Evolutionary conservation across 92 coral and sea anemone genomes (phyloP), one percentile per base, ranked within the genome.

Genomic region (Parazoanthus swiftii): DNA sequence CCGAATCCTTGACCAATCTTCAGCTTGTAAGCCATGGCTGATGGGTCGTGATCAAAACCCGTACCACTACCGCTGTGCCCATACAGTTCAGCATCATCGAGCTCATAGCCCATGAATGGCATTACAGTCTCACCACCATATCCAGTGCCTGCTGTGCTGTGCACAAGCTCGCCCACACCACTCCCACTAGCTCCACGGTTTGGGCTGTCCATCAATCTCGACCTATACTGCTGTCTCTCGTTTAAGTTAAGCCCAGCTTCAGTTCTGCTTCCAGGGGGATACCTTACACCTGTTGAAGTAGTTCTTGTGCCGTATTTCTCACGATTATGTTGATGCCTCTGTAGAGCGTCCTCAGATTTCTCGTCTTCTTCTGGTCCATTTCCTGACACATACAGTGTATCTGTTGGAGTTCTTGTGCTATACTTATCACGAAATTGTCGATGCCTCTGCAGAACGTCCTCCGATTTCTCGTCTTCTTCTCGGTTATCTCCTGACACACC

Each of bases 11-110:
- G 44, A 20, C 13, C 86, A 39, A 13, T 59, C 46, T 15, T 15
- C 26, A 5, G 58, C 16, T 21, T 21, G 63, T 44, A 25, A 29
- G 58, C 23, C 13, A 39, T 76, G 11, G 51, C 50, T 39, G 79
- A 26, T 20, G 20, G 42, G 1, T 72, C 26, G 6, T 39, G 54
- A 7, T 36, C 50, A 18, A 44, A 76, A 18, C 26, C 79, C 4
- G 15, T 23, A 20, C 8, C 63, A 46, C 67, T 72, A 66, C n/a
- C 87, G 13, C 63, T 21, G 16, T 84, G 87, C 58, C 87, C 87
- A 46, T 84, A 84, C 16, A 84, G 56, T 2, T 70, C 79, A 14
- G 77, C 67, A 72, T 84, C 87, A 72, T 71, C 66, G 72, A 26
- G 13, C 6, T 84, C 29, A 35, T 9, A n/a, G n/a, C n/a, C n/a